Conservation (phyloP, 2,888 invertebrate genomes). For the Zeuzera pyrina region DNA sequence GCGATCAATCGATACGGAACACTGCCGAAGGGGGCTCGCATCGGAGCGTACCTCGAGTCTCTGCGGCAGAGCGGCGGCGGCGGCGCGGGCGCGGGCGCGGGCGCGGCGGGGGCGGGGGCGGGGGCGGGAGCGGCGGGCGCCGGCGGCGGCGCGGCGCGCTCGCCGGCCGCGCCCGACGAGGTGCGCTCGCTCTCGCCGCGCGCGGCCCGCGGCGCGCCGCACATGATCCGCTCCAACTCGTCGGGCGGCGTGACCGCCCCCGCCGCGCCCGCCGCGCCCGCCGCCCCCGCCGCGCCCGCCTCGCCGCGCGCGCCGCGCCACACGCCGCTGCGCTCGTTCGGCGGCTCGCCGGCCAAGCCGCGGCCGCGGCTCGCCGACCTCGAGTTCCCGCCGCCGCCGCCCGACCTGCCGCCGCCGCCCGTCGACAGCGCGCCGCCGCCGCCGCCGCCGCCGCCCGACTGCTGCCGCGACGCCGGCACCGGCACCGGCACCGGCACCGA, state of each 20-base stretch:
- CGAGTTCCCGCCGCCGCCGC: slow-evolving; percentile 90
- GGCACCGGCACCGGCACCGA: slow-evolving; percentile 77
- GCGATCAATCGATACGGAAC: slow-evolving; percentile 97
- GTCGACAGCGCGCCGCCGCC: slow-evolving; percentile 72
- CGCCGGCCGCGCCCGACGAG: slow-evolving; percentile 37
- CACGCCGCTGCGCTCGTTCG: slow-evolving; percentile 67
- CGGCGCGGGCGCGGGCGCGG: too few species aligned
- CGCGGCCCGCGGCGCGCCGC: slow-evolving; percentile 78
- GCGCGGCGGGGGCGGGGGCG: slow-evolving; percentile 12
- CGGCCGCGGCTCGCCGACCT: slow-evolving; percentile 86
- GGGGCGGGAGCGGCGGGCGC: slow-evolving; percentile 68
- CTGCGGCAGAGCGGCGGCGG: slow-evolving; percentile 82
- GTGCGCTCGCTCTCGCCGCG: slow-evolving; percentile 77
- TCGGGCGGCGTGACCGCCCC: slow-evolving; percentile 85
- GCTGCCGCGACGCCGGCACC: slow-evolving; percentile 78
- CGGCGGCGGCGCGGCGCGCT: slow-evolving; percentile 31
- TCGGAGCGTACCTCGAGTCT: slow-evolving; percentile 96
- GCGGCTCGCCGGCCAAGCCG: slow-evolving; percentile 80
- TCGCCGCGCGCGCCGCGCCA: slow-evolving; percentile 32
- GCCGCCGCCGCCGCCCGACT: slow-evolving; percentile 62
- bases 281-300: slow-evolving; percentile 31
- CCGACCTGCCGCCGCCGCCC: slow-evolving; percentile 85
- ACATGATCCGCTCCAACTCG: slow-evolving; percentile 93
- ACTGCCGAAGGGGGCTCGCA: slow-evolving; percentile 95
- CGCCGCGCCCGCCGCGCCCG: slow-evolving; percentile 49